Percentiles rank a stretch among this genome's conserved stretches.
phyloP scores from a whole-genome alignment of 2,888 invertebrate genomes.

The Macrophya annulata region DNA sequence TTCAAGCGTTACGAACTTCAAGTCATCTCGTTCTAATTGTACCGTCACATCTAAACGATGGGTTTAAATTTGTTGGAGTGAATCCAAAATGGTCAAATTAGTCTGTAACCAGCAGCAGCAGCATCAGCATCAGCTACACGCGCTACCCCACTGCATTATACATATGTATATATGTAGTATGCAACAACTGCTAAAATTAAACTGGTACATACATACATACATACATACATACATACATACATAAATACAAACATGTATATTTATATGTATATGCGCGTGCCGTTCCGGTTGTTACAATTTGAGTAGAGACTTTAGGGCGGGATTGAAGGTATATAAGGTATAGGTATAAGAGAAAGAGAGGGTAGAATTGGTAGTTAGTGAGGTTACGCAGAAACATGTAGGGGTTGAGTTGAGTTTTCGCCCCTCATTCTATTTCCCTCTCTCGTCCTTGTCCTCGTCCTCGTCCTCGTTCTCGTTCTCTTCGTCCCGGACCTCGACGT shows the following conservation, averaged over 20 bases:
- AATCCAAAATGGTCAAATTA: conserved; percentile 17
- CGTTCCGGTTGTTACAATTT: conserved; percentile 13
- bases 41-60: not conserved
- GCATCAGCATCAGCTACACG: not conserved
- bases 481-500: conserved; percentile 43
- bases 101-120: not conserved
- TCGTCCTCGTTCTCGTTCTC: conserved; percentile 26
- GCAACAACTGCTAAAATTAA: not conserved
- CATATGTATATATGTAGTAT: not conserved
- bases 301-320: conserved; percentile 9
- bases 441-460: conserved; percentile 21
- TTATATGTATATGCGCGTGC: not conserved
- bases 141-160: not conserved
- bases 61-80: not conserved
- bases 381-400: conserved; percentile 46
- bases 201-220: not conserved
- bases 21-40: not conserved
- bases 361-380: conserved; percentile 46
- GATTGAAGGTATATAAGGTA: conserved; percentile 1
- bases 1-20: not conserved
- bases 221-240: not conserved
- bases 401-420: conserved; percentile 32
- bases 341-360: not conserved
- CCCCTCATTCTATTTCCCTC: conserved; percentile 26
- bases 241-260: not conserved